Base-by-base conservation (phyloP, 2,888 invertebrate species). In the Mylabris sibirica region DNA sequence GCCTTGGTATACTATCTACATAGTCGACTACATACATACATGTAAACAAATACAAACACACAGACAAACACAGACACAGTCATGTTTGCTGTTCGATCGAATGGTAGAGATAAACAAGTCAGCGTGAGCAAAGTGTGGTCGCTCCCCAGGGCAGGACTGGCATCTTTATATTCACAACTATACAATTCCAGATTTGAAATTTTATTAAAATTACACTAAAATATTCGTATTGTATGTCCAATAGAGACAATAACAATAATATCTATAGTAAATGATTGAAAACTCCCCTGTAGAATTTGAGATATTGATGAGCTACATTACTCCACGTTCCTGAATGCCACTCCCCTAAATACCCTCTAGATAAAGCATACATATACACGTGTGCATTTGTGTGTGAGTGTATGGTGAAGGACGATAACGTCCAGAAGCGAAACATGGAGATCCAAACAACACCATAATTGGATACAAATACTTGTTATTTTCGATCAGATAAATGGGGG, bases 71-170 rank as follows among this genome's bases (percentile, higher is more conserved):
- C 59, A 65, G 59, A 66, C 68, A 68, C 66, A 69, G 69, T 72
- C 69, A 70, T 68, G 72, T 72, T 72, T 64, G 69, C 67, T 69
- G 64, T 69, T 72, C 68, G 72, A 71, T 71, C 71, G 71, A 66
- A 68, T 62, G 59, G 68, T 64, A 70, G 68, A 72, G 69, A 72
- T 72, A 72, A 72, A 68, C 69, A 72, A 68, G 60, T 60, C 68
- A 68, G 65, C 65, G 68, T 68, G 65, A 68, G 65, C 68, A 53
- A 68, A 68, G 68, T 68, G 68, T 68, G 60, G 63, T 63, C 64
- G 53, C 62, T 62, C 61, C 26, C 38, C 68, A 68, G 68, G 59
- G 59, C 26, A 49, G 65, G 62, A 68, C 65, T 65, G 38, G 38
- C 60, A 30, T 60, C 30, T 34, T 60, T 35, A 60, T 60, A 60